Percentiles rank a stretch among this genome's conserved stretches.
Evolutionary conservation across 2,888 invertebrate genomes (phyloP).

Genomic region (Fragum fragum): DNA sequence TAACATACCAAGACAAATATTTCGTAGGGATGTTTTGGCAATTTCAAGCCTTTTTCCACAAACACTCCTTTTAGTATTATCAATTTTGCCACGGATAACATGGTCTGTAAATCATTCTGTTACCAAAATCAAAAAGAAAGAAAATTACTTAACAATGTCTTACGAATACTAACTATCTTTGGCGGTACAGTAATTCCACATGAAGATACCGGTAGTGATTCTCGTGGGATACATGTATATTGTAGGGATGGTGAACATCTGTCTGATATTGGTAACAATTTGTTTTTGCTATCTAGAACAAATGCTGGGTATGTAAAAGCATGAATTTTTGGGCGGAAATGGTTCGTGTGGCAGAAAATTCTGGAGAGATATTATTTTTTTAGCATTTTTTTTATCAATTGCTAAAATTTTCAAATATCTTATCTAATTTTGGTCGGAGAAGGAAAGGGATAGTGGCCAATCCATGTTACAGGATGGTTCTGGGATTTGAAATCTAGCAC

Average conservation of each 20-base stretch:
- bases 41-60: background rate
- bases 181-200: slow-evolving; percentile 6
- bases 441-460: slow-evolving; percentile 11
- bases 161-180: background rate
- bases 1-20: background rate
- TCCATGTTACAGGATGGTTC: background rate
- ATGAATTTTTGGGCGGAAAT: slow-evolving; percentile 20
- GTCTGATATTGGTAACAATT: background rate
- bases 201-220: background rate
- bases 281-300: slow-evolving; percentile 11
- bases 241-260: slow-evolving; percentile 24
- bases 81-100: slow-evolving; percentile 5
- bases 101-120: background rate
- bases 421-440: background rate
- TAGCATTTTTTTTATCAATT: background rate
- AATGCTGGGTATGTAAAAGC: background rate
- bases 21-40: background rate
- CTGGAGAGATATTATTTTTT: background rate
- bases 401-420: too few species aligned
- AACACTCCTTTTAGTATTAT: background rate
- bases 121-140: background rate
- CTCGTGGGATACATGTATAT: slow-evolving; percentile 17
- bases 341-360: slow-evolving; percentile 35
- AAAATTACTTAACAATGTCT: background rate
- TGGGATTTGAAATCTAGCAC: background rate